Conservation (phyloP, 2,113 vertebrate species). For the Propithecus coquereli region DNA sequence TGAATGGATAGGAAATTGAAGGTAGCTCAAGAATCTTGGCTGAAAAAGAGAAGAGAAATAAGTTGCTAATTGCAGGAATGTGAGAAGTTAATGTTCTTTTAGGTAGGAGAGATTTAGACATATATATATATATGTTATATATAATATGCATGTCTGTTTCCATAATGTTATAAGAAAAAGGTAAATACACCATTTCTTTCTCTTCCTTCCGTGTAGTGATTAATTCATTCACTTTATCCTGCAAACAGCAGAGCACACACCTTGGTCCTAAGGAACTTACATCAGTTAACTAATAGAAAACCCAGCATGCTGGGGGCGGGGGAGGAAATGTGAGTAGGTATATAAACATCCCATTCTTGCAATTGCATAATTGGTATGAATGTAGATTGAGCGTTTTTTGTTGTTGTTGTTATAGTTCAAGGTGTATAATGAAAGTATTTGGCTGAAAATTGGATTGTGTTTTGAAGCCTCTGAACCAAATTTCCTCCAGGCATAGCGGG, state of each 20-base stretch:
- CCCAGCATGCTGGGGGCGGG: neutral
- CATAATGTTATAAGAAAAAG: neutral
- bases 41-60: neutral
- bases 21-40: neutral
- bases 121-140: neutral
- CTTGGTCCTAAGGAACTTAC: neutral
- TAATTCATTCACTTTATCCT: neutral
- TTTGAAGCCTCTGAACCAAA: conserved; percentile 30
- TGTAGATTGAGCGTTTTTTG: neutral
- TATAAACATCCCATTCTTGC: neutral
- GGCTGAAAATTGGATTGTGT: neutral
- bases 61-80: neutral
- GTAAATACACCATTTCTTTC: neutral
- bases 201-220: neutral
- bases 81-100: conserved; percentile 4
- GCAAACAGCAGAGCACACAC: neutral
- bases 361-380: neutral
- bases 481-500: neutral
- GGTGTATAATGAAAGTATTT: neutral
- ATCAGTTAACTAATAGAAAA: neutral
- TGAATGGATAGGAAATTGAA: neutral
- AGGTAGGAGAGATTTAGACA: neutral
- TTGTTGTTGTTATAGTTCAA: neutral
- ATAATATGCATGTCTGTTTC: neutral
- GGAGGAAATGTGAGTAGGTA: neutral